Evolutionary conservation across 2,888 invertebrate species (phyloP).

Genomic region (Chloroclysta siterata): DNA sequence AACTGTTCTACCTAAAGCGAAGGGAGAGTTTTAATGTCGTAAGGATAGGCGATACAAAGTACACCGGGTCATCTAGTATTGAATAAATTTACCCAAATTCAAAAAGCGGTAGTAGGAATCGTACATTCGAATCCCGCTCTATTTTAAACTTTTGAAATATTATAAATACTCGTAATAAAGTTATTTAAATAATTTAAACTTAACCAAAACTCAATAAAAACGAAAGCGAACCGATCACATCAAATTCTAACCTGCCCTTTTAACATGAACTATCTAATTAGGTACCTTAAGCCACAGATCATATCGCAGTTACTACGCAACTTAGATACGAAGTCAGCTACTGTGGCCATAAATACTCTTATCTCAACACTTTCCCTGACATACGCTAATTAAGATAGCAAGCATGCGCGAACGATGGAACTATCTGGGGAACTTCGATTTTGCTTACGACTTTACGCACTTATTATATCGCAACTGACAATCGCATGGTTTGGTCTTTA

Average conservation of each 20-base stretch:
- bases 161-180: neutral
- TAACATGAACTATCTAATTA: slow-evolving; percentile 46
- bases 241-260: slow-evolving; percentile 34
- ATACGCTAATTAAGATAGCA: slow-evolving; percentile 59
- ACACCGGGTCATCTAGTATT: too few relatives aligned
- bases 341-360: slow-evolving; percentile 52
- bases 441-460: slow-evolving; percentile 3
- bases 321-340: slow-evolving; percentile 51
- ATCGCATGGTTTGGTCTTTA: neutral
- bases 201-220: slow-evolving; percentile 29
- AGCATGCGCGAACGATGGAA: slow-evolving; percentile 45
- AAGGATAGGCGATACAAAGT: too few relatives aligned
- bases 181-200: neutral
- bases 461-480: neutral
- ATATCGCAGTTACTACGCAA: slow-evolving; percentile 42
- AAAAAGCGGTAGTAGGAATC: too few relatives aligned
- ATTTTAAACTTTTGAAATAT: neutral
- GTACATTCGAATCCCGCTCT: too few relatives aligned
- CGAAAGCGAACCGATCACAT: slow-evolving; percentile 37
- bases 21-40: too few relatives aligned
- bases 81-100: too few relatives aligned
- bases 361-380: slow-evolving; percentile 65
- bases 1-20: too few relatives aligned
- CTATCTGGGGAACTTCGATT: slow-evolving; percentile 48
- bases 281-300: slow-evolving; percentile 23